Evolutionary conservation across 1,140 invertebrate genomes (phyloP).

Genomic region (Bombus confusus): DNA sequence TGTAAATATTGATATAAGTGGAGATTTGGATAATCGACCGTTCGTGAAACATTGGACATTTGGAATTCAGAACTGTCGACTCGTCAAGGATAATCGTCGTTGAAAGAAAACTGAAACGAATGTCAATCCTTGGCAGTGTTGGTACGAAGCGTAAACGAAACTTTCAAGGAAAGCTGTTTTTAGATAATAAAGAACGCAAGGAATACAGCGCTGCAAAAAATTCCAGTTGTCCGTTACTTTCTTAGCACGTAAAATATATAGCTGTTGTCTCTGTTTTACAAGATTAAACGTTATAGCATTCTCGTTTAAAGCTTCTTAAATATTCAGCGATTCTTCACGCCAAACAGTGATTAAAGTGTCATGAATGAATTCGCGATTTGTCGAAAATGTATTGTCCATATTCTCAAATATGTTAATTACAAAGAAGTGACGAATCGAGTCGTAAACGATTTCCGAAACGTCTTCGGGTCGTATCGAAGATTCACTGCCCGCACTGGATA

Average conservation of each 20-base stretch:
- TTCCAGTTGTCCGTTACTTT: not conserved
- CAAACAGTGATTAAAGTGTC: not conserved
- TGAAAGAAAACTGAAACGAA: not conserved
- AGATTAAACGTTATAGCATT: not conserved
- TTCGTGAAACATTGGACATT: not conserved
- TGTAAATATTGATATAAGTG: not conserved
- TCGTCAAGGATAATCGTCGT: not conserved
- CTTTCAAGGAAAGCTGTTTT: not conserved
- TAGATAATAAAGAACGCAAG: not conserved
- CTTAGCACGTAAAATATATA: not conserved
- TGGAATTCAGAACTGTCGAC: constrained; percentile 24
- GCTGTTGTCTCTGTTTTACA: not conserved
- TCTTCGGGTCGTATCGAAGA: constrained; percentile 11
- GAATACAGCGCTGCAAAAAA: not conserved
- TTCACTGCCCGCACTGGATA: constrained; percentile 49
- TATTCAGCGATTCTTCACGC: not conserved
- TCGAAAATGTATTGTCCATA: constrained; percentile 29
- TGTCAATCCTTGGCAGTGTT: constrained; percentile 64
- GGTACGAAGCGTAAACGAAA: constrained; percentile 59
- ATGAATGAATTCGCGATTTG: not conserved
- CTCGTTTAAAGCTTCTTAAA: not conserved
- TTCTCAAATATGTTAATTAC: not conserved
- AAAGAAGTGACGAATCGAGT: not conserved
- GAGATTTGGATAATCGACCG: not conserved
- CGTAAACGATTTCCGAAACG: constrained; percentile 1